phyloP scores from a whole-genome alignment of 64 coral and sea anemone genomes.

The Stichodactyla mertensii region DNA sequence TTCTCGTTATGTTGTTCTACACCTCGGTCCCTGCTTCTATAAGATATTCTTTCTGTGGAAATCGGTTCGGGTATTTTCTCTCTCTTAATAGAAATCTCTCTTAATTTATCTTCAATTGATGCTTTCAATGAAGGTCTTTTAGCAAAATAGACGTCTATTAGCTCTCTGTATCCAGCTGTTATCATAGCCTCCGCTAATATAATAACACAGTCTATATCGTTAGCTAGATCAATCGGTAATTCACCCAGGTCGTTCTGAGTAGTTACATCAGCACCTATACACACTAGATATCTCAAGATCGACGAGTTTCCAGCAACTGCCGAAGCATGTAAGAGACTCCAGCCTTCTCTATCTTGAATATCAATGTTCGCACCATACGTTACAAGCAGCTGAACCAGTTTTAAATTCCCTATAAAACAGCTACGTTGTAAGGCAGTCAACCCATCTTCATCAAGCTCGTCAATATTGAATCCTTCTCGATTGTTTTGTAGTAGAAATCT shows the following conservation, averaged over 20 bases:
- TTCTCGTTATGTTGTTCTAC: neutral
- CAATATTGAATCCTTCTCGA: slow-evolving; percentile 68
- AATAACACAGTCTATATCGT: slow-evolving; percentile 60
- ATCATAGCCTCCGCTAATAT: slow-evolving; percentile 79
- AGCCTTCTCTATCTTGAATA: slow-evolving; percentile 92
- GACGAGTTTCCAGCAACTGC: slow-evolving; percentile 70
- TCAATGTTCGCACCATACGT: slow-evolving; percentile 70
- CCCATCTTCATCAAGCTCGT: slow-evolving; percentile 79
- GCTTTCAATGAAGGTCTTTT: slow-evolving; percentile 55
- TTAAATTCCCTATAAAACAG: slow-evolving; percentile 76
- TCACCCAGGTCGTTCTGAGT: slow-evolving; percentile 73
- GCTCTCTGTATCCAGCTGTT: slow-evolving; percentile 21
- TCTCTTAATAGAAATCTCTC: neutral
- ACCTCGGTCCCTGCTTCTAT: neutral
- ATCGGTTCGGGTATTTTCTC: neutral
- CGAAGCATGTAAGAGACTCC: slow-evolving; percentile 81
- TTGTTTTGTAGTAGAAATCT: slow-evolving; percentile 70
- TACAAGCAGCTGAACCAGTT: slow-evolving; percentile 75
- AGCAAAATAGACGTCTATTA: slow-evolving; percentile 50
- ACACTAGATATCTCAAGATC: slow-evolving; percentile 74
- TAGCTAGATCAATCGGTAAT: slow-evolving; percentile 66
- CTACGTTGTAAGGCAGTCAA: slow-evolving; percentile 79
- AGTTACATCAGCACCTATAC: slow-evolving; percentile 60
- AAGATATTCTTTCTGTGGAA: neutral
- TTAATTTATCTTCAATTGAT: slow-evolving; percentile 57